Evolutionary conservation across 2,888 invertebrate species (phyloP).

Genomic region (Leptodirus hochenwartii): DNA sequence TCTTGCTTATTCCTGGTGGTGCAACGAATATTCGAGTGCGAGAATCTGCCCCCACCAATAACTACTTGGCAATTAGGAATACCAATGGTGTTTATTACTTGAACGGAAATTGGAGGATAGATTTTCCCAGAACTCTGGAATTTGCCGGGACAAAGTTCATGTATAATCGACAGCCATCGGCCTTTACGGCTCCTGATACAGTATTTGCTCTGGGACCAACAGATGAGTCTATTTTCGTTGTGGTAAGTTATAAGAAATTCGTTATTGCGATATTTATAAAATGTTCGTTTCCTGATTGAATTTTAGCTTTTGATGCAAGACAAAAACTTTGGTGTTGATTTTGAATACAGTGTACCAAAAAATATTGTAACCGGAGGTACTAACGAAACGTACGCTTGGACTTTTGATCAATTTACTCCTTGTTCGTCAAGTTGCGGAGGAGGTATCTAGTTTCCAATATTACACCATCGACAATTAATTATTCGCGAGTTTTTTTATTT

Average conservation of each 20-base stretch:
- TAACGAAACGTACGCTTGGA: constrained; percentile 70
- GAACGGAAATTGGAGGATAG: constrained; percentile 90
- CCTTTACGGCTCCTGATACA: constrained; percentile 69
- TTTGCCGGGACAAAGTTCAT: constrained; percentile 77
- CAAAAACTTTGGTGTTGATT: constrained; percentile 62
- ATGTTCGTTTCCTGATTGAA: constrained; percentile 8
- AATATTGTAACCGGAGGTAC: constrained; percentile 43
- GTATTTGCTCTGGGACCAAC: constrained; percentile 74
- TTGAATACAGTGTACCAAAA: constrained; percentile 79
- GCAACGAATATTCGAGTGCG: constrained; percentile 76
- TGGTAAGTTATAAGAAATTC: constrained; percentile 42
- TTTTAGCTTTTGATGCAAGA: constrained; percentile 64
- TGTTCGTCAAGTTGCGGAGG: constrained; percentile 84
- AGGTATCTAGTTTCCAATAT: constrained; percentile 33
- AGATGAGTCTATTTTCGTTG: constrained; percentile 73
- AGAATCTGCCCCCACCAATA: constrained; percentile 67
- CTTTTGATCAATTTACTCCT: constrained; percentile 51
- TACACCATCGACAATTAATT: not conserved
- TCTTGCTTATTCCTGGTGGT: constrained; percentile 77
- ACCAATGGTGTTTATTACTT: constrained; percentile 68
- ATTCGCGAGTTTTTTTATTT: constrained; percentile 7
- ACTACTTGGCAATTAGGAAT: constrained; percentile 84
- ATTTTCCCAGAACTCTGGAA: constrained; percentile 61
- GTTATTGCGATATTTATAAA: constrained; percentile 10
- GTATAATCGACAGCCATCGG: constrained; percentile 69